phyloP scores from a whole-genome alignment of 2,113 vertebrate species.

The Corynorhinus townsendii region DNA sequence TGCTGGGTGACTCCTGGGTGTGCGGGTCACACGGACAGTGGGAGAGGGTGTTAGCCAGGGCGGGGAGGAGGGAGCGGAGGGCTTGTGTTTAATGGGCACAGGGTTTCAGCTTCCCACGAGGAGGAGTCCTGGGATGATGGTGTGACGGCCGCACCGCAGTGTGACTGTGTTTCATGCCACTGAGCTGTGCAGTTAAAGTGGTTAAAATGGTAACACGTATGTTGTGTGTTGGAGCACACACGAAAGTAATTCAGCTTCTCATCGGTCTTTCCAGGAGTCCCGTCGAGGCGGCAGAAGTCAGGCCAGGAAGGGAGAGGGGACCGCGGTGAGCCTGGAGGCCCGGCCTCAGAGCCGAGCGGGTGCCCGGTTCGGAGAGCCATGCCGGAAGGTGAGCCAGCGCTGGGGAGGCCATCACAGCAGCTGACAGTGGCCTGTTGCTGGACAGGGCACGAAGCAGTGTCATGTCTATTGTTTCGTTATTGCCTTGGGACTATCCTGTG shows the following conservation, averaged over 20 bases:
- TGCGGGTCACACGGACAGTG: neutral
- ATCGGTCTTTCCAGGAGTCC: neutral
- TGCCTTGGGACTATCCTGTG: too few relatives aligned
- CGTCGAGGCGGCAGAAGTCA: neutral
- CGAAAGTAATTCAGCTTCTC: neutral
- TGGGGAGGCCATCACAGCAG: rapidly evolving
- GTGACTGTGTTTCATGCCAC: rapidly evolving
- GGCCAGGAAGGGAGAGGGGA: neutral
- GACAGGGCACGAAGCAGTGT: neutral
- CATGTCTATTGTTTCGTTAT: neutral
- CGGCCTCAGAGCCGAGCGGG: neutral
- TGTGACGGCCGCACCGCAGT: rapidly evolving
- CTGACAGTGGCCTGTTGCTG: rapidly evolving
- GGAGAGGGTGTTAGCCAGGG: too few relatives aligned
- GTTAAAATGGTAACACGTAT: neutral
- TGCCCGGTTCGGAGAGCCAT: rapidly evolving
- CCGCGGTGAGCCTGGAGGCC: neutral
- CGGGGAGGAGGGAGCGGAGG: rapidly evolving
- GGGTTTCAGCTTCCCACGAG: neutral
- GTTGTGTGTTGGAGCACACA: too few relatives aligned
- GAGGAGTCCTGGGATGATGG: neutral
- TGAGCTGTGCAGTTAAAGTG: rapidly evolving
- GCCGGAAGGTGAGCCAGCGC: neutral
- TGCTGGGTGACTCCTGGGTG: rapidly evolving
- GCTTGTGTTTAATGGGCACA: neutral